phyloP scores from a whole-genome alignment of 2,113 vertebrate species.

The Isurus oxyrinchus region DNA sequence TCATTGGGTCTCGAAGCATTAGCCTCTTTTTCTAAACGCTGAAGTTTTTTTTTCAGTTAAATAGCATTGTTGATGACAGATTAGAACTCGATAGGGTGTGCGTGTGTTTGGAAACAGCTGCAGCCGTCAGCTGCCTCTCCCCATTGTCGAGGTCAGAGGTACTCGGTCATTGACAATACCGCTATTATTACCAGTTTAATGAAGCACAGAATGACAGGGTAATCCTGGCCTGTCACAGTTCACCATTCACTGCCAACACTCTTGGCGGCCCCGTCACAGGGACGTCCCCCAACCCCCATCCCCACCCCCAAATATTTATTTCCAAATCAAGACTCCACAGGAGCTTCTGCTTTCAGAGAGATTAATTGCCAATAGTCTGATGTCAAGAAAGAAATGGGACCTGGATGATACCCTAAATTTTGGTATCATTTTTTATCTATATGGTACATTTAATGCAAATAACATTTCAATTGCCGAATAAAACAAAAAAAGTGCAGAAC shows the following conservation, averaged over 20 bases:
- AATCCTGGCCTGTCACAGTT: conserved; percentile 35
- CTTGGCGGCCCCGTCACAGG: not conserved
- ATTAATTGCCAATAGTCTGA: conserved; percentile 34
- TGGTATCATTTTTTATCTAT: not conserved
- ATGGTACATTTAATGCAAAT: not conserved
- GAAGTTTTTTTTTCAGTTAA: conserved; percentile 28
- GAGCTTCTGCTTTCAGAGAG: not conserved
- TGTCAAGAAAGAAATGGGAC: not conserved
- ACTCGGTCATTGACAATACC: conserved; percentile 34
- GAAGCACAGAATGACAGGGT: conserved; percentile 29
- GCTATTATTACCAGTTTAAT: conserved; percentile 37
- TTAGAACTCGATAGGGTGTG: conserved; percentile 17
- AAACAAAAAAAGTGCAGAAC: not conserved
- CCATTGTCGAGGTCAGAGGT: conserved; percentile 34
- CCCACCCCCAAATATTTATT: not conserved
- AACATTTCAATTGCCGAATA: not conserved
- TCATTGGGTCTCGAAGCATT: conserved; percentile 26
- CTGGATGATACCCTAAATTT: not conserved
- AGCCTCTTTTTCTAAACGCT: conserved; percentile 19
- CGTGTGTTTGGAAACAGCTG: conserved; percentile 37
- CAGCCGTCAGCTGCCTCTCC: conserved; percentile 34
- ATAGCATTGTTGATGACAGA: conserved; percentile 32
- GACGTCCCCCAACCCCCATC: not conserved
- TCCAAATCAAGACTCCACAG: not conserved
- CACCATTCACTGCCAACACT: conserved; percentile 15